Conservation (phyloP, 2,888 invertebrate genomes). For the Pollenia griseotomentosa region DNA sequence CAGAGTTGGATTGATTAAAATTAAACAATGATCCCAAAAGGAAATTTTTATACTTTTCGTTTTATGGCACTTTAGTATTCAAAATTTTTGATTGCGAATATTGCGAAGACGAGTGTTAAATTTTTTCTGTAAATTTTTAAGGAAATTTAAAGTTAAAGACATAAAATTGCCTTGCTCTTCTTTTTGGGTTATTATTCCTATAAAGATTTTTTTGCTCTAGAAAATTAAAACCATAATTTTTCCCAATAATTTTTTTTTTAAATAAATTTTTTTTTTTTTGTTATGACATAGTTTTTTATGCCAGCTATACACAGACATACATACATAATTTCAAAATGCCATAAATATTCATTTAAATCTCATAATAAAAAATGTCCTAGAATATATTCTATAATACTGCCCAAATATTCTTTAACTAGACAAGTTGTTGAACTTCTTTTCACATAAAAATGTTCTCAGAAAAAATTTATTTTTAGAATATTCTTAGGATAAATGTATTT, state of each 20-base stretch:
- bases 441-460: background rate
- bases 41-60: no score
- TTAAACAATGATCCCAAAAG: no score
- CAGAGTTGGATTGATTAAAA: no score
- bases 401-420: background rate
- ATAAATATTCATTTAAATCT: slow-evolving; percentile 2
- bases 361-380: background rate
- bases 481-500: slow-evolving; percentile 40
- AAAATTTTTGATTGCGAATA: no score
- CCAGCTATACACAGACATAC: background rate
- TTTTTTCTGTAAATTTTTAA: no score
- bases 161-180: no score
- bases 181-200: background rate
- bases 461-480: background rate
- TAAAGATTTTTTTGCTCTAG: background rate
- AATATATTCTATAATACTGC: no score
- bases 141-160: no score
- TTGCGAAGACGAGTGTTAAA: no score
- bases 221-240: background rate
- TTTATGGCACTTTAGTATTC: no score
- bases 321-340: background rate
- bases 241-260: slow-evolving; percentile 11
- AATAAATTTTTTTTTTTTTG: slow-evolving; percentile 7
- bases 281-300: background rate
- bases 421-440: slow-evolving; percentile 52